These are phyloP conservation scores for Agonopterix alstromeriana DNA, from an alignment of 2,888 invertebrate genomes.

Conservation along the genomic window DNA sequence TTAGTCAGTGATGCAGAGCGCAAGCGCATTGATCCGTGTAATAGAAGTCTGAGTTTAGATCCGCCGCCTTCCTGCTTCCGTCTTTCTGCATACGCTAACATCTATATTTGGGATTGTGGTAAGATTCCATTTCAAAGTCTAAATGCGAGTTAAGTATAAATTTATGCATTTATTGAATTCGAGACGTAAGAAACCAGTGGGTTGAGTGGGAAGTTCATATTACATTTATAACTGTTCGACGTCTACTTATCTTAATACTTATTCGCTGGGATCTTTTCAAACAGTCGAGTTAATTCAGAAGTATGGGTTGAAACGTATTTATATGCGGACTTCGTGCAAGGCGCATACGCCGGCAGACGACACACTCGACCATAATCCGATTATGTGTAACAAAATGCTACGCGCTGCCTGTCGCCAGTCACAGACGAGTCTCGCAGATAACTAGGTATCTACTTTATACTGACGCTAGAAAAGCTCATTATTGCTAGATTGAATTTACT, in stretches of 20 bases:
- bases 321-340: constrained; percentile 49
- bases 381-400: constrained; percentile 71
- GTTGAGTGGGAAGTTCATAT: too few relatives aligned
- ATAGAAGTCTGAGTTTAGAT: constrained; percentile 57
- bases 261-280: neutral
- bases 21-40: constrained; percentile 62
- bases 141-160: too few relatives aligned
- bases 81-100: constrained; percentile 29
- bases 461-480: neutral
- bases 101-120: constrained; percentile 10
- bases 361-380: constrained; percentile 61
- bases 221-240: too few relatives aligned
- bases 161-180: too few relatives aligned
- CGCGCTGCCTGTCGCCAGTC: constrained; percentile 3
- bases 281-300: constrained; percentile 35
- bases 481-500: neutral
- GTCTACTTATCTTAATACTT: too few relatives aligned
- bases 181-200: too few relatives aligned
- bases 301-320: constrained; percentile 40
- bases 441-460: neutral
- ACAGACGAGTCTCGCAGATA: neutral
- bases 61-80: constrained; percentile 26
- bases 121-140: neutral
- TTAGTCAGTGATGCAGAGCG: constrained; percentile 50
- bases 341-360: constrained; percentile 41